phyloP scores from a whole-genome alignment of 2,888 invertebrate species.

The Phania funesta region DNA sequence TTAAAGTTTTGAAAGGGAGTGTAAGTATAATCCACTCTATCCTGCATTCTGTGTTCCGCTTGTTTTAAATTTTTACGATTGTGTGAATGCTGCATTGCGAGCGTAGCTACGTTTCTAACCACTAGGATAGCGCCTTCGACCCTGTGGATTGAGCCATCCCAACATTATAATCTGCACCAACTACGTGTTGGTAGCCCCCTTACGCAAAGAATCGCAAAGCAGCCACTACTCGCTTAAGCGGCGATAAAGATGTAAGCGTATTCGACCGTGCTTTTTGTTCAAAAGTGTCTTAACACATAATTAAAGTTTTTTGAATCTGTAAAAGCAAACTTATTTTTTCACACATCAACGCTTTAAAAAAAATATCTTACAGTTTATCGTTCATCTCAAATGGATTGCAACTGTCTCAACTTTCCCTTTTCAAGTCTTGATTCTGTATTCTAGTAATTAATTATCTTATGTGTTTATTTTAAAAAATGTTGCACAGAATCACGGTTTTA shows the following conservation, averaged over 20 bases:
- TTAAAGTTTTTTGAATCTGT: neutral
- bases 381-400: neutral
- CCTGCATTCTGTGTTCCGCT: too few species aligned
- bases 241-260: neutral
- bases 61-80: too few species aligned
- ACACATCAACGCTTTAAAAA: neutral
- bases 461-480: too few species aligned
- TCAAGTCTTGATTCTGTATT: neutral
- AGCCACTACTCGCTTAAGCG: neutral
- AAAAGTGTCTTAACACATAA: neutral
- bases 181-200: neutral
- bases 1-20: too few species aligned
- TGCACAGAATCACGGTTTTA: too few species aligned
- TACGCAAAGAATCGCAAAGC: constrained; percentile 1
- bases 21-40: too few species aligned
- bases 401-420: neutral
- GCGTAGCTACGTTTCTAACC: too few species aligned
- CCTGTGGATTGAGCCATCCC: neutral
- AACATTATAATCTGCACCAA: neutral
- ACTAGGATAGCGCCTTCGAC: too few species aligned
- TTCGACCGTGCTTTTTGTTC: neutral
- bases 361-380: neutral
- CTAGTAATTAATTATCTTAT: too few species aligned
- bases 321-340: neutral
- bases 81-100: too few species aligned